These are phyloP conservation scores for Eulemur mongoz DNA, from an alignment of 2,797 vertebrate species.

Conservation along the genomic window DNA sequence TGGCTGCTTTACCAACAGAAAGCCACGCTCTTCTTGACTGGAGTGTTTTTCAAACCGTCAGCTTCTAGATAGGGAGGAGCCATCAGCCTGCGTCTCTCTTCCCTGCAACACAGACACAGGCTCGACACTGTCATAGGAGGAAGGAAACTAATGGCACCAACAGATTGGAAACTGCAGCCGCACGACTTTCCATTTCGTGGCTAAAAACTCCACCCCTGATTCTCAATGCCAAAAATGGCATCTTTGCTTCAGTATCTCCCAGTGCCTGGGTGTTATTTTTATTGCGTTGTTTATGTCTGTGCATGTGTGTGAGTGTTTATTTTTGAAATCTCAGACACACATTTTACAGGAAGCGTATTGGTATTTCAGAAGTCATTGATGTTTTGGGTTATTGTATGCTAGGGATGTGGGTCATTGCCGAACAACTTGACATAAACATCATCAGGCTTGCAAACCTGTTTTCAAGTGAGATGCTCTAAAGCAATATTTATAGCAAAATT, in stretches of 20 bases:
- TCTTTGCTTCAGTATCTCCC: background rate
- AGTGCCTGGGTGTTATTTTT: background rate
- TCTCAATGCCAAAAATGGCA: background rate
- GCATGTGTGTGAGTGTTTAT: constrained; percentile 20
- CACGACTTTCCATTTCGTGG: background rate
- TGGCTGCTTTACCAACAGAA: background rate
- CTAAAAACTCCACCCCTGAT: background rate
- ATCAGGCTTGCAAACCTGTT: constrained; percentile 40
- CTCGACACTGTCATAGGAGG: background rate
- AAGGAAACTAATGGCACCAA: background rate
- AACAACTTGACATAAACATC: constrained; percentile 3
- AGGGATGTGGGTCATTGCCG: constrained; percentile 38
- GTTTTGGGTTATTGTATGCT: constrained; percentile 45
- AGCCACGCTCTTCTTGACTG: background rate
- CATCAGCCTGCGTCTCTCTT: background rate
- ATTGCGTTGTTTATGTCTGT: constrained; percentile 37
- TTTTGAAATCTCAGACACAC: constrained; percentile 52
- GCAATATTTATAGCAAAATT: constrained; percentile 76
- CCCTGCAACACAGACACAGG: background rate
- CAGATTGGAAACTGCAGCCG: background rate
- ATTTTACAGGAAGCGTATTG: constrained; percentile 35
- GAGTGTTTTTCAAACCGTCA: background rate
- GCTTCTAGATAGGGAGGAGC: background rate
- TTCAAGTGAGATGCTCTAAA: constrained; percentile 67
- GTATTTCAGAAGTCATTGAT: constrained; percentile 69